Evolutionary conservation across 2,888 invertebrate genomes (phyloP), one percentile per base, ranked within the genome.

Genomic region (Aporophyla nigra): DNA sequence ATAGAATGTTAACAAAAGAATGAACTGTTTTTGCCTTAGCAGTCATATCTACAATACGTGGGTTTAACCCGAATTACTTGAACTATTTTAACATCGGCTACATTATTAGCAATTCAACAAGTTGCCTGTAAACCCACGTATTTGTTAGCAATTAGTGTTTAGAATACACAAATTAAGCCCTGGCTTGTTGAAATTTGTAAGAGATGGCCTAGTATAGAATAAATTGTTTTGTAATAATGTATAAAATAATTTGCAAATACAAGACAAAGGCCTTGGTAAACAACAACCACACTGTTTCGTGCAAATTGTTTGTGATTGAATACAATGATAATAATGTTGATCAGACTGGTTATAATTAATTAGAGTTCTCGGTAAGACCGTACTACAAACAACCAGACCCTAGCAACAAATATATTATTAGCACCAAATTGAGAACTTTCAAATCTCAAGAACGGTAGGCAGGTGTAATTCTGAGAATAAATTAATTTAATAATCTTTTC

Each of bases 321-420:
- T 62, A 80, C 62, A 72, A 62, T 51, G 40, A 49, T 54, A 62
- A 79, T 62, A 51, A 49, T 27, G 19, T 62, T 79, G 54, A 62
- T 49, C 49, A 16, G 54, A 56, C 54, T 43, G 16, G 21, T 49
- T n/a, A 71, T 54, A 71, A 77, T 62, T 62, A 56, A 80, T 71
- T 27, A 49, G 5, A 40, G 16, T 43, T 71, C 27, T 51, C 12
- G 14, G 61, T 49, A 62, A 62, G 10, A 56, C 14, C n/a, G 12
- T 10, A 24, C 33, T 12, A 40, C 43, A 56, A 71, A 76, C 49
- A 79, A 49, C 16, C 53, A 19, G 1, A 49, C 1, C 40, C 27
- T 51, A 14, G 27, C 14, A 68, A 68, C 16, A n/a, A 77, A 43
- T 78, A 24, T 40, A 65, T 76, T 76, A 54, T 74, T n/a, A n/a